Evolutionary conservation across 2,888 invertebrate genomes (phyloP), one percentile per base, ranked within the genome.

Genomic region (Lasioglossum marginatum): DNA sequence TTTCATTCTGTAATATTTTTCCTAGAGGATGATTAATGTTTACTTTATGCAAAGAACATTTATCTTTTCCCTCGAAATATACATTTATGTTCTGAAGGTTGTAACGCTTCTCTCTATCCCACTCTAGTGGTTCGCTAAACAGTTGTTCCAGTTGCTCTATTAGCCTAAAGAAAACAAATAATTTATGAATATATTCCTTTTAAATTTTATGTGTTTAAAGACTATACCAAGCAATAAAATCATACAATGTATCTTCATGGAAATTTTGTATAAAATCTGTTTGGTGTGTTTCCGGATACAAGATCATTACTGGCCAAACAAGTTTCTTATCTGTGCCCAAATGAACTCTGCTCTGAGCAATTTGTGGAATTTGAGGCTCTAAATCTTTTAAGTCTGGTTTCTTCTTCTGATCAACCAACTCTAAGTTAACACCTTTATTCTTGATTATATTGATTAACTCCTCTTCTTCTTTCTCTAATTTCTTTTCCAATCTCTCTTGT

Each of bases 201-300:
- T n/a, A 68, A 48, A 79, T 79, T 70, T 70, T 0, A 1, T 40
- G 14, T 40, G 27, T 72, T 37, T 72, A 74, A 70, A 48, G 76
- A 23, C 27, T 79, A 23, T 73, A 74, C 73, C 40, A 83, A 83
- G 45, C 12, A 48, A 77, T 60, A 96, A 91, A 63, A 95, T 95
- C 83, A 90, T 96, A 97, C 96, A 96, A 95, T 0, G 96, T 96
- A 91, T 97, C 96, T 95, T 99, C 99, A 16, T 97, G 96, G 92
- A 99, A 98, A 82, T 96, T 96, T 94, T 97, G 97, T 66, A 99
- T 96, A 91, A 98, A 98, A 95, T 99, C 99, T 75, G 98, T 98
- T 92, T 97, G 97, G 83, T 97, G 96, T 93, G 97, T 97, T 95
- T 99, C 99, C 0, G 99, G 99, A 95, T 99, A 99, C 19, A 98